Conservation (phyloP, 2,888 invertebrate genomes). For the Agrochola lota region DNA sequence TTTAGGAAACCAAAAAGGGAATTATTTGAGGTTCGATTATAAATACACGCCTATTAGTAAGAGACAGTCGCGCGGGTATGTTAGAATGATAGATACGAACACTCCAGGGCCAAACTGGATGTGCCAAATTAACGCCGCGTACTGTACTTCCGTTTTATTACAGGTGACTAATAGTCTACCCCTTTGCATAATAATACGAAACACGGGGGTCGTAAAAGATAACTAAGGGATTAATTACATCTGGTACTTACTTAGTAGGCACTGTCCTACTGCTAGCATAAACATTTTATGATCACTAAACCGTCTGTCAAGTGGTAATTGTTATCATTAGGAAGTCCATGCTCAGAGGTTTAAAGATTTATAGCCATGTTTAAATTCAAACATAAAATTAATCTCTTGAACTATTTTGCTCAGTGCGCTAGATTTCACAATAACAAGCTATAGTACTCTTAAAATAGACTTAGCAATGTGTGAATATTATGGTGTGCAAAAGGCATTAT, state of each 20-base stretch:
- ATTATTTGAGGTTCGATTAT: not conserved
- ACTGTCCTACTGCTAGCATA: conserved; percentile 25
- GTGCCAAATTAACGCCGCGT: conserved; percentile 7
- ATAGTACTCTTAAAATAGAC: not conserved
- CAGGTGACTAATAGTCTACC: conserved; percentile 33
- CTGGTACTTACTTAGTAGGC: not conserved
- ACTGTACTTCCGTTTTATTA: conserved; percentile 18
- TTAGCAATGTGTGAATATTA: not conserved
- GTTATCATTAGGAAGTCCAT: conserved; percentile 5
- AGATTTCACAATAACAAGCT: not conserved
- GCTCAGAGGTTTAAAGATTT: conserved; percentile 3
- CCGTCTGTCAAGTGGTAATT: conserved; percentile 25
- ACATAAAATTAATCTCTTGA: not conserved
- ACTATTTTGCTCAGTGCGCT: too few relatives aligned
- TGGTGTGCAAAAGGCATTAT: not conserved
- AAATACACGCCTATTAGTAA: not conserved
- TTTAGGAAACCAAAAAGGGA: not conserved
- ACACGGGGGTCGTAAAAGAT: conserved; percentile 35
- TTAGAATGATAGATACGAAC: not conserved
- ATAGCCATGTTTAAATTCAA: not conserved
- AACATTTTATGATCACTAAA: conserved; percentile 52
- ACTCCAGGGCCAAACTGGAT: not conserved
- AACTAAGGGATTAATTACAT: conserved; percentile 50
- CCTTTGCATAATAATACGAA: conserved; percentile 32
- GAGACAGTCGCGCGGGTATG: not conserved